Evolutionary conservation across 2,797 vertebrate genomes (phyloP).

Genomic region (Arctocebus calabarensis): DNA sequence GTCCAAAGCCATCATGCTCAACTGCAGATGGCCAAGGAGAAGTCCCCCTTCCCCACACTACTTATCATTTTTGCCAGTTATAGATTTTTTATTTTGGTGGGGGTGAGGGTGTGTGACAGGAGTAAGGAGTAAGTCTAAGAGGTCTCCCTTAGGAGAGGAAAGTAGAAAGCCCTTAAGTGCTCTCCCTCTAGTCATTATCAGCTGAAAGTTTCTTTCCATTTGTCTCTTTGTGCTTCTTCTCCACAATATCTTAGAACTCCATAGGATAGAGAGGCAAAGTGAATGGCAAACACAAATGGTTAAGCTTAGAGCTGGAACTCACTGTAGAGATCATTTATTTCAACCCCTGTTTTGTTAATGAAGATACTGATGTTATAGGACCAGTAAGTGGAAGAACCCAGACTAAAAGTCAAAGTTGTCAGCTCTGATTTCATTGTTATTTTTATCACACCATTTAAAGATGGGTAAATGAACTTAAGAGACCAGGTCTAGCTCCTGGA

Average conservation of each 20-base stretch:
- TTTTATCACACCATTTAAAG: not conserved
- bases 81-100: not conserved
- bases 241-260: not conserved
- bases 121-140: not conserved
- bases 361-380: not conserved
- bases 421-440: not conserved
- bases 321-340: constrained; percentile 14
- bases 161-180: not conserved
- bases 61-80: not conserved
- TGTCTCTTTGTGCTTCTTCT: not conserved
- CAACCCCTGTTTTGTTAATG: not conserved
- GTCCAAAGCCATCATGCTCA: not conserved
- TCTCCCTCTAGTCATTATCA: not conserved
- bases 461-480: not conserved
- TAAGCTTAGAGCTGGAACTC: not conserved
- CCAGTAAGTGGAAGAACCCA: not conserved
- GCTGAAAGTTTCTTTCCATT: not conserved
- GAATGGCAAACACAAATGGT: not conserved
- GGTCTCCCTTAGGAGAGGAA: not conserved
- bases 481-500: not conserved
- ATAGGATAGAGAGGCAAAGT: not conserved
- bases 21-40: not conserved
- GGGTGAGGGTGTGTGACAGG: fast-evolving
- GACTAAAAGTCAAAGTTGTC: constrained; percentile 8
- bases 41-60: not conserved